These are phyloP conservation scores for Muschampia staudingeri DNA, from an alignment of 2,888 invertebrate genomes.

Conservation along the genomic window DNA sequence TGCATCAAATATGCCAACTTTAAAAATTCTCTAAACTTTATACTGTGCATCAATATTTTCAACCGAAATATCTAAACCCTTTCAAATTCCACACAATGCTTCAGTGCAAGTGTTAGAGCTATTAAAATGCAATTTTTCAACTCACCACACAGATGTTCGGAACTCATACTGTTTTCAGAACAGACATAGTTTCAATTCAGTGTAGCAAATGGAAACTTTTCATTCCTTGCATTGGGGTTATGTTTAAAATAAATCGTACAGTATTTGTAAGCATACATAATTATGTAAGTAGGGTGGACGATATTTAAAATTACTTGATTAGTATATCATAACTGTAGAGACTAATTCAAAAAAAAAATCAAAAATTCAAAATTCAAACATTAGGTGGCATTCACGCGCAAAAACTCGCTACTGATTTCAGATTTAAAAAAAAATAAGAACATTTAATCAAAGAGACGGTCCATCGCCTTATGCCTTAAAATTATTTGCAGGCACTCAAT, in stretches of 20 bases:
- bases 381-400: too few relatives aligned
- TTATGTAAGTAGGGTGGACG: too few relatives aligned
- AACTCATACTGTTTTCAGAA: background rate
- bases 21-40: background rate
- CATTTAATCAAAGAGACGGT: too few relatives aligned
- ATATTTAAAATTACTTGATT: too few relatives aligned
- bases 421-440: too few relatives aligned
- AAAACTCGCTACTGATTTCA: too few relatives aligned
- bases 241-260: background rate
- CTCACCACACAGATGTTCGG: background rate
- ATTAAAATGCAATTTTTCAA: slow-evolving; percentile 35
- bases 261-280: background rate
- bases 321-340: too few relatives aligned
- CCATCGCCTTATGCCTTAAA: too few relatives aligned
- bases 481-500: too few relatives aligned
- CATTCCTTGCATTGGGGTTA: background rate
- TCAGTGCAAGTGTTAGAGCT: slow-evolving; percentile 13
- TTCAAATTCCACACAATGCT: slow-evolving; percentile 5
- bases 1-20: background rate
- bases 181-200: background rate
- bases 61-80: background rate
- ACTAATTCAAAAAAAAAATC: too few relatives aligned
- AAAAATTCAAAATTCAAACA: too few relatives aligned
- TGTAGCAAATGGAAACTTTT: background rate
- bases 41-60: background rate